Evolutionary conservation across 2,797 vertebrate species (phyloP).

Genomic region (Melanotaenia trifasciata): DNA sequence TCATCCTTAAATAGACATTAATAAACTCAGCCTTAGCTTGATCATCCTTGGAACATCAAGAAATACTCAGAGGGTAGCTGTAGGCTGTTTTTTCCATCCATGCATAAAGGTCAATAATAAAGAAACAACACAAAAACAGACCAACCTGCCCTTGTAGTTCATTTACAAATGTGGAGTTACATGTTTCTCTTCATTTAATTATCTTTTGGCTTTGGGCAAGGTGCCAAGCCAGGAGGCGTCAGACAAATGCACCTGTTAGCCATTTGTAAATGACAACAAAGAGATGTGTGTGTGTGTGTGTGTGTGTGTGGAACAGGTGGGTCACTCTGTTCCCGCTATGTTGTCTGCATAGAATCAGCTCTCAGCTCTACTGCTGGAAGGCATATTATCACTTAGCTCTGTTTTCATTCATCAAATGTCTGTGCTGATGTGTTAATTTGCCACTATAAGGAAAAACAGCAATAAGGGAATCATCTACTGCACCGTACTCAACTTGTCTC

Average conservation of each 20-base stretch:
- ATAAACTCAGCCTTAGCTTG: not conserved
- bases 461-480: not conserved
- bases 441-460: not conserved
- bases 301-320: conserved; percentile 51
- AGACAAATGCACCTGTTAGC: conserved; percentile 56
- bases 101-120: not conserved
- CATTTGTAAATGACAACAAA: conserved; percentile 62
- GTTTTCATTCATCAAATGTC: conserved; percentile 48
- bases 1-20: not conserved
- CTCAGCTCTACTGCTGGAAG: conserved; percentile 52
- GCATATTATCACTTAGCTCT: conserved; percentile 42
- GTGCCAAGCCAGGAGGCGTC: conserved; percentile 40
- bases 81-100: not conserved
- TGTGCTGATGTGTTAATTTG: conserved; percentile 43
- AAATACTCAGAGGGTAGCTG: too few relatives aligned
- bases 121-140: not conserved
- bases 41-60: too few relatives aligned
- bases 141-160: not conserved
- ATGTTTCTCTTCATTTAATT: conserved; percentile 16
- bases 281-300: conserved; percentile 14
- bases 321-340: conserved; percentile 56
- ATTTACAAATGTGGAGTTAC: not conserved
- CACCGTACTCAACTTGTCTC: conserved; percentile 1
- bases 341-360: conserved; percentile 53
- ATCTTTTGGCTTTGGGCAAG: conserved; percentile 23